Conservation (phyloP, 2,113 vertebrate species). For the Phalacrocorax brasilianus region DNA sequence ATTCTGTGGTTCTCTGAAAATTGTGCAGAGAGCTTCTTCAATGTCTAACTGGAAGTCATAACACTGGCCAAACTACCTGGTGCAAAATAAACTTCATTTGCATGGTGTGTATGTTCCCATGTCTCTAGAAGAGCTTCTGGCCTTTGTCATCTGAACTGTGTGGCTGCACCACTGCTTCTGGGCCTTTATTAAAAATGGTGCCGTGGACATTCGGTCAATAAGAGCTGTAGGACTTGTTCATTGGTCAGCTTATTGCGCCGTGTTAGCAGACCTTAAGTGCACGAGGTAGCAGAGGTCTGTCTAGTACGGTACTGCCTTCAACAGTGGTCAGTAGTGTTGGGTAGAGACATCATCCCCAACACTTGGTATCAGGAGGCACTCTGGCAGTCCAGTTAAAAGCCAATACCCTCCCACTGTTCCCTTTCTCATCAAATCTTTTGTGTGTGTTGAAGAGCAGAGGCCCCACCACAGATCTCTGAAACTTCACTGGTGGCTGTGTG, state of each 20-base stretch:
- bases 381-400: background rate
- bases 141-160: background rate
- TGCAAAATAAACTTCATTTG: background rate
- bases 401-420: background rate
- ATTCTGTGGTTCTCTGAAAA: background rate
- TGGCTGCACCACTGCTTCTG: background rate
- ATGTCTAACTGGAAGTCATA: background rate
- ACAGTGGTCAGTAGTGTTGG: background rate
- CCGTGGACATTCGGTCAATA: background rate
- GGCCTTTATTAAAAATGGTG: background rate
- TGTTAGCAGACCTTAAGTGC: background rate
- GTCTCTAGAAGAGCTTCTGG: background rate
- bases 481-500: background rate
- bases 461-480: background rate
- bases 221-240: background rate
- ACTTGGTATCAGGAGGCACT: background rate
- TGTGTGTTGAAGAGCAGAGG: background rate
- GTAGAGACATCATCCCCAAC: background rate
- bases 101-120: background rate
- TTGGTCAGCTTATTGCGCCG: background rate
- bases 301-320: background rate
- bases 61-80: background rate
- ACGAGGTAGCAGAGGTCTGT: background rate
- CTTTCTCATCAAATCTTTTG: background rate
- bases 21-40: background rate